Base-by-base conservation (phyloP, 2,113 vertebrate species). In the Pseudonaja textilis region DNA sequence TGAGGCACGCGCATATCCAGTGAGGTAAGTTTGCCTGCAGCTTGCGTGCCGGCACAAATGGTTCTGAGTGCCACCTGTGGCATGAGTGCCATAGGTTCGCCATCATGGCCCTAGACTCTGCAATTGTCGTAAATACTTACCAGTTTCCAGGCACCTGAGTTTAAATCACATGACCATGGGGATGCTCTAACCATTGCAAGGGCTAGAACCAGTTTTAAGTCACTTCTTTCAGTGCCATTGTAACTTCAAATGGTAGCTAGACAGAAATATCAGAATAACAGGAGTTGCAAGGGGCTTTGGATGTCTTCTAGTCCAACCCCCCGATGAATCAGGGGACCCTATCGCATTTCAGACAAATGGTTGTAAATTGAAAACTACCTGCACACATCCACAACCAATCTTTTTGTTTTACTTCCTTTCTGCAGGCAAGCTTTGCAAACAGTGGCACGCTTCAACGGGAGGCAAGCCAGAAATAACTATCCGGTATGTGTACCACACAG, bases 371-470 rank as follows among this genome's bases (percentile, higher is more conserved):
- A 34, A 69, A 29, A 69, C 64, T n/a, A n/a, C 29, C 64, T 69
- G 29, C 3, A 39, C 34, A 9, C 18, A 81, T 39, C 34, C 18
- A 42, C 74, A 81, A 18, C 94, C 89, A 64, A 56, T 89, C 29
- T 11, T 56, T 89, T 34, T 39, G 16, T 89, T 59, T 54, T 56
- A 39, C 94, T 94, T 91, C 87, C 26, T 90, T 86, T 85, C 50
- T 56, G 93, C 54, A 90, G 93, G 29, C 85, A 95, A 88, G 45
- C 39, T 87, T 81, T 56, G 56, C 87, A 91, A 94, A 94, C 90
- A 94, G 90, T 25, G 91, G 87, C 89, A 55, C 29, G 54, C 89
- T 45, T 93, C 93, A 90, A 92, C 89, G 95, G 96, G 94, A 94
- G 90, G 87, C 88, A 94, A 95, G 91, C 69, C 93, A 93, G 93